phyloP scores from a whole-genome alignment of 2,888 invertebrate genomes.

The Eupithecia insigniata region DNA sequence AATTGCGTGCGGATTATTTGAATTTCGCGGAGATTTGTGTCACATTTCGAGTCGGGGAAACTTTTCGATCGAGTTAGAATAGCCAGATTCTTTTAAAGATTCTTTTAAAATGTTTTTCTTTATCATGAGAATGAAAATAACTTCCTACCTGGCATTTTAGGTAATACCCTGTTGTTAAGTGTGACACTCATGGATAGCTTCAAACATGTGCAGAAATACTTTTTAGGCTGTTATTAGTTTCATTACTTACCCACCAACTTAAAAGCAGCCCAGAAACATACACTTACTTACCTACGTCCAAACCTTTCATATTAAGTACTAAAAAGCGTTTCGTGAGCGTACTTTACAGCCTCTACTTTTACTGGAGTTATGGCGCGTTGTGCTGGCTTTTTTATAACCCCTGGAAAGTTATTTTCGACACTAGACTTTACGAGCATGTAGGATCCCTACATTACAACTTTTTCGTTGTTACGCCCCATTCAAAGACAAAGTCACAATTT shows the following conservation, averaged over 20 bases:
- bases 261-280: neutral
- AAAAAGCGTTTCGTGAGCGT: slow-evolving; percentile 17
- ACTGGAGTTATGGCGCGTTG: slow-evolving; percentile 31
- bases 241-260: no score
- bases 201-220: neutral
- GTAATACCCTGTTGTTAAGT: neutral
- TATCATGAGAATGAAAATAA: neutral
- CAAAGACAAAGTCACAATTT: slow-evolving; percentile 43
- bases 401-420: slow-evolving; percentile 39
- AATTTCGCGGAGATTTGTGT: no score
- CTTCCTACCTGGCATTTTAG: neutral
- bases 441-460: slow-evolving; percentile 44
- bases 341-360: slow-evolving; percentile 30
- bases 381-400: slow-evolving; percentile 42
- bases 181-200: neutral
- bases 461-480: slow-evolving; percentile 39
- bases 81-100: neutral
- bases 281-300: slow-evolving; percentile 13
- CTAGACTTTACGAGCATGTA: slow-evolving; percentile 43
- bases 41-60: no score
- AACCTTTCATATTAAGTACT: slow-evolving; percentile 24
- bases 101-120: neutral
- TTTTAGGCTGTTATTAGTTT: neutral
- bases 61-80: no score
- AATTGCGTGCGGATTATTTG: no score